Base-by-base conservation (phyloP, 2,888 invertebrate genomes). In the Oegoconia quadripuncta region DNA sequence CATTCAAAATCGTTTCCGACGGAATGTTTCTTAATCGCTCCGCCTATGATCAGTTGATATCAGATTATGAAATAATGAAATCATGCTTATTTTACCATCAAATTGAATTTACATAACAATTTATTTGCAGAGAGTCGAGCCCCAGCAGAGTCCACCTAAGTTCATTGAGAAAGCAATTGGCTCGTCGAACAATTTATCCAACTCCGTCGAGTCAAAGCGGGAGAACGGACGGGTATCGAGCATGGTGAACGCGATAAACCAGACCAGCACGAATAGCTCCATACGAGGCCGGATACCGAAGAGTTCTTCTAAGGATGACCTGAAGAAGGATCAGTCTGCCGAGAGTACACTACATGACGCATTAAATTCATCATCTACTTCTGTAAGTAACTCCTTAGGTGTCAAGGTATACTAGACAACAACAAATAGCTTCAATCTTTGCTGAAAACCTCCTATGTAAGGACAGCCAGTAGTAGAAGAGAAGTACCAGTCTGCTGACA, bases 141-240 rank as follows among this genome's bases (percentile, higher is more conserved):
- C 86, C 28, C 88, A 88, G 39, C 80, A 77, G 38, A 86, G 79
- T 65, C 81, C 86, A 30, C 69, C 71, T 7, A 86, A 84, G 46
- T 87, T 78, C 53, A 47, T 50, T 7, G 88, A 88, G 42, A 87
- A 86, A 45, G 77, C 82, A 0, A 73, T 87, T 29, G 82, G 79
- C 0, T 56, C 74, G 8, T 64, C 80, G 0, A 64, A 64, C 49
- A 55, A 47, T 22, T 35, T 63, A 2, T 43, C 60, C 1, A 66
- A 64, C 17, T 44, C 64, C 3, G 44, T 51, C 14, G 76, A 76
- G n/a, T n/a, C n/a, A n/a, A n/a, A n/a, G n/a, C n/a, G n/a, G n/a
- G 88, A 88, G 34, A 86, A 84, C 52, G 78, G 84, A 2, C 69
- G 86, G 4, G 88, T 88, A 7, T 84, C 87, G 1, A 81, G 58